phyloP scores from a whole-genome alignment of 1,140 invertebrate species.

The Ceratosolen solmsi region DNA sequence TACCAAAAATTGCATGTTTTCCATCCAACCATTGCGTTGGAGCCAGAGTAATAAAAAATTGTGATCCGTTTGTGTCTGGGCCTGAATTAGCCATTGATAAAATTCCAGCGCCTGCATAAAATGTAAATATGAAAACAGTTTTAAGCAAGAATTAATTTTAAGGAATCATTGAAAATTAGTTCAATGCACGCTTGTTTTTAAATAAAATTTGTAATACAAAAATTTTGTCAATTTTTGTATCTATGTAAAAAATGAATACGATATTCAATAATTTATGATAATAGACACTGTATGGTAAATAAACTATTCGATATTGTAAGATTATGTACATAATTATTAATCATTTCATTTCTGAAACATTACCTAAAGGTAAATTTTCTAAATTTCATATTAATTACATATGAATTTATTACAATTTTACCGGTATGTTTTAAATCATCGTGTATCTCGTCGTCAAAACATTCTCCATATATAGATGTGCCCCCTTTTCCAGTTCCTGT shows the following conservation, averaged over 20 bases:
- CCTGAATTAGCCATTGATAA: slow-evolving; percentile 94
- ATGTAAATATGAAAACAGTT: no score
- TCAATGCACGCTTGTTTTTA: no score
- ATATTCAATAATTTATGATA: no score
- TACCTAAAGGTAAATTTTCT: neutral
- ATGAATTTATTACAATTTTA: slow-evolving; percentile 18
- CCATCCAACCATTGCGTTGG: slow-evolving; percentile 98
- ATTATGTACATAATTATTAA: no score
- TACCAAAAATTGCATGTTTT: slow-evolving; percentile 97
- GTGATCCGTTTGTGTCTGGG: slow-evolving; percentile 96
- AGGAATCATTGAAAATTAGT: no score
- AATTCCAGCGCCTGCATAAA: slow-evolving; percentile 81
- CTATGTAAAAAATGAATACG: no score
- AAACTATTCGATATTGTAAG: no score
- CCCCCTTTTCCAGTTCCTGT: slow-evolving; percentile 96
- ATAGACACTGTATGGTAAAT: no score
- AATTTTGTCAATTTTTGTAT: no score
- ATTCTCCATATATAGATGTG: slow-evolving; percentile 95
- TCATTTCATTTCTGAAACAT: no score
- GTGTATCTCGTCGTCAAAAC: slow-evolving; percentile 97
- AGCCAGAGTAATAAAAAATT: slow-evolving; percentile 98
- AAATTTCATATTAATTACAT: slow-evolving; percentile 7
- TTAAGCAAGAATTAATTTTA: neutral
- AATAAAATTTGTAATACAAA: no score
- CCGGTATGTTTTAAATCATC: slow-evolving; percentile 96